Percentiles rank a stretch among this genome's conserved stretches.
Conservation (phyloP, 2,113 vertebrate species). For the Gasterosteus aculeatus region DNA sequence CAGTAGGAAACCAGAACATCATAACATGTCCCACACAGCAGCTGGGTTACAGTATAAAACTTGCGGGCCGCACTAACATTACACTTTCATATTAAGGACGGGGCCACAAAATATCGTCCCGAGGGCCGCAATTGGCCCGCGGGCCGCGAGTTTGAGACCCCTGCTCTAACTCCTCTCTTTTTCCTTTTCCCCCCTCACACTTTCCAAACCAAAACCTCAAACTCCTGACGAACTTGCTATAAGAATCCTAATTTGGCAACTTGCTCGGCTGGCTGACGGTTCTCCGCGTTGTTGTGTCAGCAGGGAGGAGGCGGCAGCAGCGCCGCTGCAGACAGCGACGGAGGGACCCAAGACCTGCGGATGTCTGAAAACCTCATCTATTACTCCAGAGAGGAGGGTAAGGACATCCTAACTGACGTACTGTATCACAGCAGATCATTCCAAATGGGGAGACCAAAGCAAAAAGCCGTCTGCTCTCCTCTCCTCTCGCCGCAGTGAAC, state of each 20-base stretch:
- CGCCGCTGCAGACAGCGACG: conserved; percentile 62
- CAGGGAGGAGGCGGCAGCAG: conserved; percentile 73
- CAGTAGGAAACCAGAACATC: too few relatives aligned
- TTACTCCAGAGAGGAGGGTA: conserved; percentile 92
- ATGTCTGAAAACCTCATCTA: conserved; percentile 98
- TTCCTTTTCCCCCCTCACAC: not conserved
- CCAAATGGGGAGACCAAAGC: not conserved
- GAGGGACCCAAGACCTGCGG: conserved; percentile 80
- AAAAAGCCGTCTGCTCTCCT: not conserved
- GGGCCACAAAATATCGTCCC: too few relatives aligned
- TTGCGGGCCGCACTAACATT: too few relatives aligned
- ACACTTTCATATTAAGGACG: too few relatives aligned
- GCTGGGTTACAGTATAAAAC: too few relatives aligned
- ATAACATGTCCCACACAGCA: too few relatives aligned
- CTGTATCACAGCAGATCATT: not conserved
- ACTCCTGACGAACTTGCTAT: not conserved
- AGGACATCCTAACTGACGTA: not conserved
- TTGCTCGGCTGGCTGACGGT: conserved; percentile 3
- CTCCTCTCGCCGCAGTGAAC: conserved; percentile 73
- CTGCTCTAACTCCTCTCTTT: not conserved
- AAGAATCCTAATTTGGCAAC: not conserved
- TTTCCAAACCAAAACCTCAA: not conserved
- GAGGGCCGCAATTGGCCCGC: too few relatives aligned
- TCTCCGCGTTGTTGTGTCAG: not conserved
- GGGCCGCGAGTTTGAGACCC: too few relatives aligned